phyloP scores from a whole-genome alignment of 2,113 vertebrate species.

The Epinephelus fuscoguttatus region DNA sequence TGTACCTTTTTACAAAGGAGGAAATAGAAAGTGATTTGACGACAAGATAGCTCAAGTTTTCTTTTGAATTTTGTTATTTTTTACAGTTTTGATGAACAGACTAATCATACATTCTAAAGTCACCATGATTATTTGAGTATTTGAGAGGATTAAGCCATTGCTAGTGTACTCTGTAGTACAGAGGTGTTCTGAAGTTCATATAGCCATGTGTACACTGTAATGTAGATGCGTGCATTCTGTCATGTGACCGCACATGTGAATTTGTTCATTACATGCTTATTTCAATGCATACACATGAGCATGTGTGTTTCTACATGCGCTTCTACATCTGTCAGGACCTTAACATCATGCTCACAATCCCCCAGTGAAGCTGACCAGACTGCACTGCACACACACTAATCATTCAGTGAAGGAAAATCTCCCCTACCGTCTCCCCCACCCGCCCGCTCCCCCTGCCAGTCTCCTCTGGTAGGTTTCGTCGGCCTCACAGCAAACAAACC shows the following conservation, averaged over 20 bases:
- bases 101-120: neutral
- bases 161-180: neutral
- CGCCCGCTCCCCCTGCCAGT: constrained; percentile 21
- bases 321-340: constrained; percentile 18
- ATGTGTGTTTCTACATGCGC: neutral
- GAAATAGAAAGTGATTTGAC: too few relatives aligned
- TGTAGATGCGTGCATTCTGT: neutral
- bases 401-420: constrained; percentile 43
- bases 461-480: constrained; percentile 42
- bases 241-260: neutral
- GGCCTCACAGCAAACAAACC: constrained; percentile 47
- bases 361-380: constrained; percentile 18
- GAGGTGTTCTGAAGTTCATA: neutral
- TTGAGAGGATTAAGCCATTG: too few relatives aligned
- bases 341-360: neutral
- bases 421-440: constrained; percentile 45
- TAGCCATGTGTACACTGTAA: neutral
- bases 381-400: constrained; percentile 45
- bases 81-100: too few relatives aligned
- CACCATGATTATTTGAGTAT: neutral
- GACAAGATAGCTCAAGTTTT: too few relatives aligned
- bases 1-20: too few relatives aligned
- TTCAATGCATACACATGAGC: constrained; percentile 7
- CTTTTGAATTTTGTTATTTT: too few relatives aligned
- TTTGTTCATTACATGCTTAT: neutral